These are phyloP conservation scores for Aspiorhynchus laticeps DNA, from an alignment of 2,113 vertebrate species.

Conservation along the genomic window DNA sequence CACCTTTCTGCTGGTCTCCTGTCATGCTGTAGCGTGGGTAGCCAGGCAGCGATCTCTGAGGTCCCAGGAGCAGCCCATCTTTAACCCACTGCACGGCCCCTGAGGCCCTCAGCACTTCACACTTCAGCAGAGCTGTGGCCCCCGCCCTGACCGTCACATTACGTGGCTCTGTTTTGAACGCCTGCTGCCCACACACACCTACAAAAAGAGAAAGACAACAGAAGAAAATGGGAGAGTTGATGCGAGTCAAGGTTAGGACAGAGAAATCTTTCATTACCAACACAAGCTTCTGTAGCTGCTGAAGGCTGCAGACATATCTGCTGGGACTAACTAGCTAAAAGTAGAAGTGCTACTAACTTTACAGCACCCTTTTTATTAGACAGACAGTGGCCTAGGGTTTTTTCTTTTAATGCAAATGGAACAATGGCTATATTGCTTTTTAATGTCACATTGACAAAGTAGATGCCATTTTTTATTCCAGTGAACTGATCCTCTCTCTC, in stretches of 20 bases:
- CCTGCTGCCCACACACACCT: conserved; percentile 74
- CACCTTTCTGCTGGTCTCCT: conserved; percentile 79
- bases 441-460: background rate
- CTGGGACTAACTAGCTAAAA: background rate
- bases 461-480: background rate
- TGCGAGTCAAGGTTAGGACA: conserved; percentile 40
- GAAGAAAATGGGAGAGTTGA: background rate
- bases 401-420: no score
- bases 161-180: conserved; percentile 79
- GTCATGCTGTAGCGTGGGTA: conserved; percentile 83
- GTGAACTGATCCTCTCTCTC: background rate
- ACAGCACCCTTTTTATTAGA: background rate
- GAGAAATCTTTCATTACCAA: conserved; percentile 43
- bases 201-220: conserved; percentile 46
- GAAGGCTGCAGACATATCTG: background rate
- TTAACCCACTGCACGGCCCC: conserved; percentile 86
- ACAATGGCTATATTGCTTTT: background rate
- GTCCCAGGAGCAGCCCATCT: conserved; percentile 84
- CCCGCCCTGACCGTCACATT: conserved; percentile 79
- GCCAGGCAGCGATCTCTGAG: conserved; percentile 77
- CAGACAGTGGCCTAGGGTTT: background rate
- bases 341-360: background rate
- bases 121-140: conserved; percentile 73
- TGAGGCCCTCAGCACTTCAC: conserved; percentile 78
- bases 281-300: background rate